Base-by-base conservation (phyloP, 2,113 vertebrate species). In the Lamprologus sp. region DNA sequence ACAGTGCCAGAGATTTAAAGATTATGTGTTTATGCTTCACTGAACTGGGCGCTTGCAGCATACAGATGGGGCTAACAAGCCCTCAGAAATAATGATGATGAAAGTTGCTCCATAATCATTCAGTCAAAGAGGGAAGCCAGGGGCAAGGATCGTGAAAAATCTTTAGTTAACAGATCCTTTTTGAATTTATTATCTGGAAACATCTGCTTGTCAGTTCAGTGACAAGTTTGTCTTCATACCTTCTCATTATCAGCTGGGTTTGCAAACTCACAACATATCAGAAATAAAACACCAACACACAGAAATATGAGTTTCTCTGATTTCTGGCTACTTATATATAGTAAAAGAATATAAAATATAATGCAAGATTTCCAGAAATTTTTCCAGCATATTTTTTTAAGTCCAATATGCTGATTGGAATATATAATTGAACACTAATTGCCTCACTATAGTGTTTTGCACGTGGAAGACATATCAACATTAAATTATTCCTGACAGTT, bases 21-120 rank as follows among this genome's bases (percentile, higher is more conserved):
- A 91, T 91, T 84, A 90, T 75, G 83, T 84, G 70, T 89, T 90
- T 83, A 89, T 85, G 89, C 89, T 23, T 84, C 47, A 91, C 83
- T 84, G 53, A 63, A 23, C 77, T 13, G 9, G 23, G 54, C 8
- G 68, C 40, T 45, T 79, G 55, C 42, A 45, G 89, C 85, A 91
- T 90, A 85, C 79, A 88, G 86, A 94, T 92, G 84, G 73, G 31
- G 10, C 65, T 79, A 90, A 85, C 79, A 81, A 89, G 86, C 37
- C 82, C 60, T 54, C 21, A 19, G 86, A 82, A 87, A 75, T 58
- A 77, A 77, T 21, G 31, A 51, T 77, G 23, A 89, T 79, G 84
- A 89, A 88, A 89, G 53, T 83, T 84, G 58, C 55, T 88, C 87
- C 11, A 8, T 68, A 84, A 87, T 81, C 55, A 92, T 73, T 79